Base-by-base conservation (phyloP, 2,888 invertebrate species). In the Tetropium fuscum region DNA sequence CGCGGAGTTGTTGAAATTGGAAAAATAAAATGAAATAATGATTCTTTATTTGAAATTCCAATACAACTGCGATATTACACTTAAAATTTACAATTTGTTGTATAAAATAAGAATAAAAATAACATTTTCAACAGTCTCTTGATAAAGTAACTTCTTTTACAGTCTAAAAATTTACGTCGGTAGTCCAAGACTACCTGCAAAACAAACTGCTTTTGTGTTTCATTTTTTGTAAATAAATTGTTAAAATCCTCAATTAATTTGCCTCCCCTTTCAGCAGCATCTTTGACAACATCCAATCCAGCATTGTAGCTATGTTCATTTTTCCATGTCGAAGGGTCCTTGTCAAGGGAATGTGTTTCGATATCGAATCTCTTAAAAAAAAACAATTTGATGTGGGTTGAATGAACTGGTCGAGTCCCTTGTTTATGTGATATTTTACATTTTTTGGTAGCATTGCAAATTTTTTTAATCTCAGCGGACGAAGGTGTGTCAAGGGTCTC, bases 181-280 rank as follows among this genome's bases (percentile, higher is more conserved):
- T 30, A 30, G 32, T 30, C 32, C 22, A 6, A 22, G 6, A 22
- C 22, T 22, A 6, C 6, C 6, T 22, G 22, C 6, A 22, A 22
- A 22, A 60, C 11, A 47, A 34, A 59, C 32, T 65, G 57, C 32
- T 51, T 63, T 58, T 60, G 56, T 3, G 4, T 22, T 22, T 22
- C 22, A 22, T 22, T 22, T 22, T 22, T 22, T 22, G 22, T 22
- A 6, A 22, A 22, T 22, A 22, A 22, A 22, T 22, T 22, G 18
- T 58, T 54, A 49, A 38, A 66, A n/a, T 61, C 58, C 36, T 53
- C 19, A n/a, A 58, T 64, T 0, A 64, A 40, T 40, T 66, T 64
- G 13, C 64, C 53, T 18, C 38, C 56, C 53, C 64, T 43, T 55
- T 66, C 62, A 16, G 59, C 59, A 19, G 47, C 16, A 32, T 66